Evolutionary conservation across 2,797 vertebrate species (phyloP).

Genomic region (Sphenopsis melanotis): DNA sequence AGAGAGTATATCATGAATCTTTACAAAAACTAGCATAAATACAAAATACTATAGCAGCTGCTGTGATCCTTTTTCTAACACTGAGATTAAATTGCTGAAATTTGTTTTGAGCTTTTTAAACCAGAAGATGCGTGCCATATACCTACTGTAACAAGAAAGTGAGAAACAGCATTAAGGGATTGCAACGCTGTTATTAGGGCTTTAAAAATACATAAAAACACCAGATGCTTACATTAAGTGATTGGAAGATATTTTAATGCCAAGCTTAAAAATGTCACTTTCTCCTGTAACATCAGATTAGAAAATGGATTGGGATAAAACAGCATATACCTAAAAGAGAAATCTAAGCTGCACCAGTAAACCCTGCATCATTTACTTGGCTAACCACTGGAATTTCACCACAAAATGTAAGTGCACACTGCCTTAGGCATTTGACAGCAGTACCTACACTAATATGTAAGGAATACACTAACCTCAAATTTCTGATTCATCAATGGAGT

Average conservation of each 20-base stretch:
- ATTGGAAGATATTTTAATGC: constrained; percentile 41
- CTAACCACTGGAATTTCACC: background rate
- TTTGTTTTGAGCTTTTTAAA: constrained; percentile 64
- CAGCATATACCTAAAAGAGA: background rate
- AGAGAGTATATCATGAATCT: constrained; percentile 61
- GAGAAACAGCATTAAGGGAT: constrained; percentile 45
- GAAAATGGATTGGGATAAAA: background rate
- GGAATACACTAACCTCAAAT: background rate
- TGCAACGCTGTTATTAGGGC: constrained; percentile 50
- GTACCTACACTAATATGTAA: background rate
- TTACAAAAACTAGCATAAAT: constrained; percentile 72
- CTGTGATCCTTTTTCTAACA: constrained; percentile 79
- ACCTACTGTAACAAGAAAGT: constrained; percentile 51
- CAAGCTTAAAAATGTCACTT: constrained; percentile 46
- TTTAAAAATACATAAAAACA: constrained; percentile 60
- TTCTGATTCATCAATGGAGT: background rate
- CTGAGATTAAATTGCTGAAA: constrained; percentile 73
- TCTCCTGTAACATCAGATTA: background rate
- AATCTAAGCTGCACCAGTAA: background rate
- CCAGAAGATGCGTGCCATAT: constrained; percentile 27
- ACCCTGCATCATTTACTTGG: background rate
- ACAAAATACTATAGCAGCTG: constrained; percentile 68
- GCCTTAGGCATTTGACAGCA: background rate
- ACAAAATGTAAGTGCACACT: background rate
- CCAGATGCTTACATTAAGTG: constrained; percentile 52